phyloP scores from a whole-genome alignment of 2,888 invertebrate species.

The Polylopha cassiicola region DNA sequence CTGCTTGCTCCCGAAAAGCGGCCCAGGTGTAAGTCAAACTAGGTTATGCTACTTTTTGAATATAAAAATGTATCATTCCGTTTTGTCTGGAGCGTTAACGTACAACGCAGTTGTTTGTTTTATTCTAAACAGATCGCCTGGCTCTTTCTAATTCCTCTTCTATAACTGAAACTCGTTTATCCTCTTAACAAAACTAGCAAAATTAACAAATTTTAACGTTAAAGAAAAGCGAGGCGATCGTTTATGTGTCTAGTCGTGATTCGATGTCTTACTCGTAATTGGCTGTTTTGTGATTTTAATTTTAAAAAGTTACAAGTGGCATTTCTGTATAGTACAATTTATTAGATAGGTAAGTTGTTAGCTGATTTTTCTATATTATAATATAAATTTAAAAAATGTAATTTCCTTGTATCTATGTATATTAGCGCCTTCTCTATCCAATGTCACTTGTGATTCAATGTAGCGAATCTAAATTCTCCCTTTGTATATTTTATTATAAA shows the following conservation, averaged over 20 bases:
- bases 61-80: conserved; percentile 15
- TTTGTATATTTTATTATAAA: conserved; percentile 20
- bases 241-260: conserved; percentile 30
- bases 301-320: conserved; percentile 26
- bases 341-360: too few relatives aligned
- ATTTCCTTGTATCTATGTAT: too few relatives aligned
- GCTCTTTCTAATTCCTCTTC: conserved; percentile 34
- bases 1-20: too few relatives aligned
- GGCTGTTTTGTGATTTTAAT: conserved; percentile 25
- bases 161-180: conserved; percentile 11
- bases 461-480: conserved; percentile 23
- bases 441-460: conserved; percentile 25
- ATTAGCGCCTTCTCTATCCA: background rate
- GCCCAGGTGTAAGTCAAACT: too few relatives aligned
- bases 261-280: conserved; percentile 33
- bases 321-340: too few relatives aligned
- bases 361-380: too few relatives aligned
- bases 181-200: conserved; percentile 16
- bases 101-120: conserved; percentile 54
- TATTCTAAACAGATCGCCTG: conserved; percentile 36
- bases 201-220: conserved; percentile 13
- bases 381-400: too few relatives aligned
- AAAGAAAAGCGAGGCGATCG: conserved; percentile 32
- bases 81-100: conserved; percentile 42
- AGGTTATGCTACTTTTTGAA: background rate